phyloP scores from a whole-genome alignment of 2,797 vertebrate species.

The Craterocephalus amniculus region DNA sequence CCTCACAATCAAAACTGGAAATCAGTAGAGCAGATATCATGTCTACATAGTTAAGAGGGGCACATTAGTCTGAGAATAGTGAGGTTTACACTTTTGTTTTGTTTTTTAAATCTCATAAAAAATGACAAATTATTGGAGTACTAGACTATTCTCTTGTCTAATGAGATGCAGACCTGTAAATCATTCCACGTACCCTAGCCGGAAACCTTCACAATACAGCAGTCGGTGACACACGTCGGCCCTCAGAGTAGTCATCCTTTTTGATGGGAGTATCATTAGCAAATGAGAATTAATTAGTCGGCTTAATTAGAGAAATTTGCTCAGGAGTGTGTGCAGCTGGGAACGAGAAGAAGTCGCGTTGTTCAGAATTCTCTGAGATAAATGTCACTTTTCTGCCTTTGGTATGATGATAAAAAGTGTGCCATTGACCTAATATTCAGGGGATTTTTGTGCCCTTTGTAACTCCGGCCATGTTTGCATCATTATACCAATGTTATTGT shows the following conservation, averaged over 20 bases:
- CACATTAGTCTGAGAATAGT: slow-evolving; percentile 66
- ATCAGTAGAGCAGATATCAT: slow-evolving; percentile 61
- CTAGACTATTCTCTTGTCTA: slow-evolving; percentile 11
- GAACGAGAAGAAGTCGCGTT: slow-evolving; percentile 9
- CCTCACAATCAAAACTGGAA: slow-evolving; percentile 62
- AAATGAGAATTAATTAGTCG: slow-evolving; percentile 79
- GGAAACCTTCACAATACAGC: slow-evolving; percentile 52
- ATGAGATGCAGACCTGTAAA: slow-evolving; percentile 66
- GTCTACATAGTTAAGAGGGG: slow-evolving; percentile 75
- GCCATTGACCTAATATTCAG: neutral
- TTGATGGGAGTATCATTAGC: slow-evolving; percentile 65
- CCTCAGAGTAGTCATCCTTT: slow-evolving; percentile 55
- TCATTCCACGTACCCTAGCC: slow-evolving; percentile 62
- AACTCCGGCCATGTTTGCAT: slow-evolving; percentile 1
- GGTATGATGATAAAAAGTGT: neutral
- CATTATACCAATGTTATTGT: neutral
- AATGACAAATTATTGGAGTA: slow-evolving; percentile 7
- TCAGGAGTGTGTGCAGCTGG: slow-evolving; percentile 35
- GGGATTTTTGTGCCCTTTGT: neutral
- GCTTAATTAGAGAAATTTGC: slow-evolving; percentile 69
- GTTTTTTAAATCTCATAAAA: slow-evolving; percentile 13
- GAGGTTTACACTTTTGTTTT: slow-evolving; percentile 54
- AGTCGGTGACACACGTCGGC: slow-evolving; percentile 38
- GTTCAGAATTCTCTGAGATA: slow-evolving; percentile 5
- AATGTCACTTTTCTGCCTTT: neutral